phyloP scores from a whole-genome alignment of 2,797 vertebrate species.

The Macropodus opercularis region DNA sequence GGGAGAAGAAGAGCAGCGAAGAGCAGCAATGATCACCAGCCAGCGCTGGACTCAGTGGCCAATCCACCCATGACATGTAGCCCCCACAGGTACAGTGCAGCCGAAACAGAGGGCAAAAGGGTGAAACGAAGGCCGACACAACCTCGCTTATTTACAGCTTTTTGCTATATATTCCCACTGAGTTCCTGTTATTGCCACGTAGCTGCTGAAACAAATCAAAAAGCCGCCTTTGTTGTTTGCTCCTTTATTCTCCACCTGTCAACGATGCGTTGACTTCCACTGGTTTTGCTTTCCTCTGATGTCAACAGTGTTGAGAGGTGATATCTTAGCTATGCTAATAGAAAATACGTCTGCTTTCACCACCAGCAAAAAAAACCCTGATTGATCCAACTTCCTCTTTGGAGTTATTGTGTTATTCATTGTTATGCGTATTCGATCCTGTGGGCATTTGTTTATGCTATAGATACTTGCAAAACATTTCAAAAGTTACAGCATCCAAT shows the following conservation, averaged over 20 bases:
- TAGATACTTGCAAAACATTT: not conserved
- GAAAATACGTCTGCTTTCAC: constrained; percentile 10
- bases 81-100: constrained; percentile 6
- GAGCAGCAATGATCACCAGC: constrained; percentile 24
- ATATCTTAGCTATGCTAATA: constrained; percentile 35
- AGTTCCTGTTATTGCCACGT: constrained; percentile 15
- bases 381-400: constrained; percentile 8
- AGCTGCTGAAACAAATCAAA: constrained; percentile 43
- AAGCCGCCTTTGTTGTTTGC: constrained; percentile 28
- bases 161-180: not conserved
- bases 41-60: constrained; percentile 15
- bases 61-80: constrained; percentile 4
- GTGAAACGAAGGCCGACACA: not conserved
- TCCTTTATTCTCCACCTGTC: constrained; percentile 35
- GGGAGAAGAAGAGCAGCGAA: constrained; percentile 22
- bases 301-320: constrained; percentile 25
- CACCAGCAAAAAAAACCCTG: constrained; percentile 3
- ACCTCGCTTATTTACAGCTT: not conserved
- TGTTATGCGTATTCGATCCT: not conserved
- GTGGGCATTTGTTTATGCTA: not conserved
- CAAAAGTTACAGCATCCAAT: not conserved
- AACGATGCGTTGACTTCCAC: constrained; percentile 31
- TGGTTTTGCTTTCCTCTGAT: constrained; percentile 37
- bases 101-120: not conserved
- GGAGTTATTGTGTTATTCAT: constrained; percentile 3